These are phyloP conservation scores for Xenopus petersii DNA, from an alignment of 2,797 vertebrate species.

Conservation along the genomic window DNA sequence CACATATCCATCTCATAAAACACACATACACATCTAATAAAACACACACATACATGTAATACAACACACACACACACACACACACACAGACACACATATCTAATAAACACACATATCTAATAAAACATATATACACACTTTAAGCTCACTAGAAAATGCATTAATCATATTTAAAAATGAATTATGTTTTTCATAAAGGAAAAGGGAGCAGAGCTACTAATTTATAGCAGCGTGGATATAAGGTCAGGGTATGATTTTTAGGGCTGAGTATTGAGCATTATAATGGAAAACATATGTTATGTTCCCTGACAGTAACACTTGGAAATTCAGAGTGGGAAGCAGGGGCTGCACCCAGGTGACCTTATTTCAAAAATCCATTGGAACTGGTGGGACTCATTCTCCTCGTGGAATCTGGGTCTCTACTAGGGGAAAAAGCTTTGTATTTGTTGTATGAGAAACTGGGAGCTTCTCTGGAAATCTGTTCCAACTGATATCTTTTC, in stretches of 20 bases:
- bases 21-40: no score
- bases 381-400: constrained; percentile 2
- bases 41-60: no score
- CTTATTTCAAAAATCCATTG: constrained; percentile 24
- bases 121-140: neutral
- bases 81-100: neutral
- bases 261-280: constrained; percentile 13
- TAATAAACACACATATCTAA: no score
- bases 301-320: constrained; percentile 18
- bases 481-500: neutral
- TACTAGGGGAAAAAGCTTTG: neutral
- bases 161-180: constrained; percentile 46
- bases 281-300: constrained; percentile 47
- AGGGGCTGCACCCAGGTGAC: constrained; percentile 4
- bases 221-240: constrained; percentile 37
- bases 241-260: constrained; percentile 38
- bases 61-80: neutral
- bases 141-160: constrained; percentile 8
- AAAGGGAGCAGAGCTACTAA: constrained; percentile 14
- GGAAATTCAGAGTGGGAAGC: constrained; percentile 2
- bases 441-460: no score
- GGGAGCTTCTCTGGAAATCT: neutral
- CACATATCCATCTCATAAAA: no score
- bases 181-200: constrained; percentile 46
- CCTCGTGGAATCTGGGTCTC: neutral